Evolutionary conservation across 2,888 invertebrate genomes (phyloP).

Genomic region (Clivina fossor): DNA sequence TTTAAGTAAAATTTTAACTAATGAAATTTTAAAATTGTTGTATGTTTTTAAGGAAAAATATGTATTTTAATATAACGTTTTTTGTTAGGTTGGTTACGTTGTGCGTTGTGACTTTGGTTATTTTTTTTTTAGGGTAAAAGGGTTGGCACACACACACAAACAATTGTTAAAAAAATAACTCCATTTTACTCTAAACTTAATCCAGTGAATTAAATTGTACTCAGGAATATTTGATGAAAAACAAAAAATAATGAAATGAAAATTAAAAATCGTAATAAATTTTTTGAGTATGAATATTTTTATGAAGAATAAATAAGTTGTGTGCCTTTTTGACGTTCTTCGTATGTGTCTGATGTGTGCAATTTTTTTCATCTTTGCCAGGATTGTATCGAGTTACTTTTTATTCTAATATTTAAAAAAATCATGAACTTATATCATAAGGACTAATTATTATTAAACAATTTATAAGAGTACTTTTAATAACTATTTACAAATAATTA

Average conservation of each 20-base stretch:
- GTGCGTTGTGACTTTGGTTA: not conserved
- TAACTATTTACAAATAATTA: conserved; percentile 4
- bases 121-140: conserved; percentile 7
- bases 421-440: conserved; percentile 4
- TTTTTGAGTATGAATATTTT: conserved; percentile 33
- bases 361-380: conserved; percentile 25
- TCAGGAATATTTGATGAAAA: conserved; percentile 27
- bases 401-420: no score
- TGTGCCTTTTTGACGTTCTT: conserved; percentile 33
- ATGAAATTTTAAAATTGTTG: no score
- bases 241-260: no score
- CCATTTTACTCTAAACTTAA: conserved; percentile 27
- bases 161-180: conserved; percentile 25
- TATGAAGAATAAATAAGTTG: conserved; percentile 30
- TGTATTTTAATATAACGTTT: no score
- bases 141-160: conserved; percentile 23
- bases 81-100: no score
- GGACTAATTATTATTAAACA: not conserved
- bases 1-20: no score
- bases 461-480: conserved; percentile 10
- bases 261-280: conserved; percentile 22
- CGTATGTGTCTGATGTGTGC: conserved; percentile 31
- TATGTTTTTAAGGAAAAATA: no score
- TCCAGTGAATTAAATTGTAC: conserved; percentile 31
- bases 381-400: conserved; percentile 31